Evolutionary conservation across 2,888 invertebrate species (phyloP).

Genomic region (Pristionchus entomophagus): DNA sequence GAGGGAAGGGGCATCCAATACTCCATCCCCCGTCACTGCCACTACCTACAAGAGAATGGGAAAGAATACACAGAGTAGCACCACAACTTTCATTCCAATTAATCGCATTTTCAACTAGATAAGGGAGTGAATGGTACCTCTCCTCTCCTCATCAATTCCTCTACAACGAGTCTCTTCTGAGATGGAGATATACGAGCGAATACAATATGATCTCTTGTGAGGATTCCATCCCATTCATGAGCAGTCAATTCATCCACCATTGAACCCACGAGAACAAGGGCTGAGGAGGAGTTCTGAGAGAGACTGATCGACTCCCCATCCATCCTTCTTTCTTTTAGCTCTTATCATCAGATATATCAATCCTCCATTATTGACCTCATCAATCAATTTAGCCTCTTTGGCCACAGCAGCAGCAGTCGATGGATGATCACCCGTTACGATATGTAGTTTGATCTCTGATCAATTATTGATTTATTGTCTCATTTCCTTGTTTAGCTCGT

Average conservation of each 20-base stretch:
- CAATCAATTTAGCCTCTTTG: slow-evolving; percentile 47
- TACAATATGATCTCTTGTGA: slow-evolving; percentile 33
- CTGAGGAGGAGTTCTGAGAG: background rate
- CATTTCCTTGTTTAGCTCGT: background rate
- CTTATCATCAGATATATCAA: background rate
- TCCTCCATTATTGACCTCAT: slow-evolving; percentile 38
- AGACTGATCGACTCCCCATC: too few species aligned
- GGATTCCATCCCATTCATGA: slow-evolving; percentile 50
- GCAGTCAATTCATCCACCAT: slow-evolving; percentile 42
- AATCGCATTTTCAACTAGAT: background rate
- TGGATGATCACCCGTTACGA: slow-evolving; percentile 55
- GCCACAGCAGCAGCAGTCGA: slow-evolving; percentile 53
- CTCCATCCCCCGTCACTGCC: slow-evolving; percentile 59
- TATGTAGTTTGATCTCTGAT: slow-evolving; percentile 51
- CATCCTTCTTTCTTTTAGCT: background rate
- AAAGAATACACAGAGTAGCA: background rate
- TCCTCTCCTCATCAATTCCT: slow-evolving; percentile 32
- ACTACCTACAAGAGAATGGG: slow-evolving; percentile 12
- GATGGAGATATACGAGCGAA: slow-evolving; percentile 47
- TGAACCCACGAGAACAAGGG: slow-evolving; percentile 7
- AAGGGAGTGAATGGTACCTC: slow-evolving; percentile 7
- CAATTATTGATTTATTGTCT: background rate
- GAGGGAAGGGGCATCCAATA: slow-evolving; percentile 59
- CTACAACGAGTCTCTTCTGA: slow-evolving; percentile 41
- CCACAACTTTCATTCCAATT: background rate